Conservation (phyloP, 2,113 vertebrate genomes). For the Oceanites oceanicus region DNA sequence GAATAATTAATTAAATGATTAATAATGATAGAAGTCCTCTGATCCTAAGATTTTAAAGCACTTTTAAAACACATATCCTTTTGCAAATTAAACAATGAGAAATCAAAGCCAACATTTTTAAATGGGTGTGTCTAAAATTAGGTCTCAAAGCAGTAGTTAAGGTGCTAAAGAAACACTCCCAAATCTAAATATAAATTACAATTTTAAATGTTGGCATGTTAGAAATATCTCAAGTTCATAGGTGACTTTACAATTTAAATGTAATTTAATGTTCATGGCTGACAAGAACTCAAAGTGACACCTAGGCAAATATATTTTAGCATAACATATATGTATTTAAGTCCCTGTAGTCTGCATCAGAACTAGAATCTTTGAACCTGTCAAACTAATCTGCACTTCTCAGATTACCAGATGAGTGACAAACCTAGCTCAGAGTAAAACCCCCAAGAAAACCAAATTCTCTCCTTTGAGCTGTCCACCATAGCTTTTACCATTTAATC, state of each 20-base stretch:
- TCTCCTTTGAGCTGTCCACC: neutral
- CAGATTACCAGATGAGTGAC: neutral
- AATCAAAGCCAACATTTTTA: neutral
- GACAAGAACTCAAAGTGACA: neutral
- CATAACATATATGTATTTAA: neutral
- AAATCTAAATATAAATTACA: slow-evolving; percentile 22
- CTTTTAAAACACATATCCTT: neutral
- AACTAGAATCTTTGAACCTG: neutral
- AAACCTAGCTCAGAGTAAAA: neutral
- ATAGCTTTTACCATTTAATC: neutral
- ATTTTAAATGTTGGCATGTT: neutral
- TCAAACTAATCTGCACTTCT: neutral
- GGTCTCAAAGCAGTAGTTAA: slow-evolving; percentile 1
- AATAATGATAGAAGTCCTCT: neutral
- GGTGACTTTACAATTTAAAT: neutral
- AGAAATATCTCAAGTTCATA: neutral
- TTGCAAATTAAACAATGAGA: neutral
- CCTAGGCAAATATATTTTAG: neutral
- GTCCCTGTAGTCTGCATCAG: neutral
- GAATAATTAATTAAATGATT: neutral
- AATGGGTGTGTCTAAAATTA: slow-evolving; percentile 18
- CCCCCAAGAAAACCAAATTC: neutral
- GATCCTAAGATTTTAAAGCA: neutral
- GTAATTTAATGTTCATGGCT: neutral
- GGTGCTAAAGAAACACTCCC: slow-evolving; percentile 46